Conservation (phyloP, 1,140 invertebrate species). For the Heterodera schachtii region DNA sequence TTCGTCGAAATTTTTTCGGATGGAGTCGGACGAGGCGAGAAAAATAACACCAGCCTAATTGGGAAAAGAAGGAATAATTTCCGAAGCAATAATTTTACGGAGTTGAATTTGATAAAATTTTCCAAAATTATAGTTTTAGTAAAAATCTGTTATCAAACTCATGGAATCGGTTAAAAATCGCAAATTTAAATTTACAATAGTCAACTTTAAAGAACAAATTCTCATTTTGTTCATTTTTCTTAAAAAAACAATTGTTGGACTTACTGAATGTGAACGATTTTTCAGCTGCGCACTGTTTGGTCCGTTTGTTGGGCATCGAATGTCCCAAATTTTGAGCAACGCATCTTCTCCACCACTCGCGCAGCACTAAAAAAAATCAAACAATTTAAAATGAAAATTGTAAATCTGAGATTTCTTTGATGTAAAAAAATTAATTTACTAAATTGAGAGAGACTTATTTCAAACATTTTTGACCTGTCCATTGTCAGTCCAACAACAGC, state of each 20-base stretch:
- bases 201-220: no score
- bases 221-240: no score
- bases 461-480: background rate
- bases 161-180: background rate
- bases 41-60: background rate
- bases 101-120: background rate
- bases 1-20: background rate
- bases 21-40: background rate
- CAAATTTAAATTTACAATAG: no score
- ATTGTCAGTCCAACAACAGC: constrained; percentile 5
- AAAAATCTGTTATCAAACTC: no score
- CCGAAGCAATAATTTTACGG: no score
- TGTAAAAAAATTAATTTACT: background rate
- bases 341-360: background rate
- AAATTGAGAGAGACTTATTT: no score
- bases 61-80: background rate
- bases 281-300: background rate
- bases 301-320: background rate
- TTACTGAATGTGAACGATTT: background rate
- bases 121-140: background rate
- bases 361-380: background rate
- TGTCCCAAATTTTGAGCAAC: background rate
- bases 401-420: background rate
- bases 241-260: background rate
- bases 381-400: background rate